Conservation (phyloP, 2,888 invertebrate species). For the Tachina lurida region DNA sequence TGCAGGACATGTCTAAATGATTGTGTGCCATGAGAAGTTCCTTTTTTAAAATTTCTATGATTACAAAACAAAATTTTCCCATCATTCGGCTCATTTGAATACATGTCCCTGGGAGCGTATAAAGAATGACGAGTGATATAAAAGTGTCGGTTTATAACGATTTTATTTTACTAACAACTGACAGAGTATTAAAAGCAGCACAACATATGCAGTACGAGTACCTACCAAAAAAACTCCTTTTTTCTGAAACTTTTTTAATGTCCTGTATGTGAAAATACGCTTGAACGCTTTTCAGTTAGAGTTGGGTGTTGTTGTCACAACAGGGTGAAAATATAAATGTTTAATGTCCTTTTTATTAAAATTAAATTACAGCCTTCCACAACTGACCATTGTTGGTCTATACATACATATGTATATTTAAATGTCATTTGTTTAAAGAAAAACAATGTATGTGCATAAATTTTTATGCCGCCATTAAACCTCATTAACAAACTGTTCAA, state of each 20-base stretch:
- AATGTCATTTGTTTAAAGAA: constrained; percentile 49
- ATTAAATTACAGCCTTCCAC: constrained; percentile 36
- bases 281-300: constrained; percentile 53
- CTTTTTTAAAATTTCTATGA: constrained; percentile 29
- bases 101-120: constrained; percentile 14
- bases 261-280: constrained; percentile 56
- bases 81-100: constrained; percentile 44
- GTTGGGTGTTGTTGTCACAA: constrained; percentile 44
- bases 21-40: constrained; percentile 54
- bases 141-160: constrained; percentile 41
- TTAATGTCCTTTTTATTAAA: constrained; percentile 70
- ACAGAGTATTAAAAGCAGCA: constrained; percentile 7
- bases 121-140: constrained; percentile 16
- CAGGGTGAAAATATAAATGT: constrained; percentile 53
- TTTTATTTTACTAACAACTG: constrained; percentile 43
- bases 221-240: neutral
- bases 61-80: constrained; percentile 57
- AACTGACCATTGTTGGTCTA: constrained; percentile 13
- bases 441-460: neutral
- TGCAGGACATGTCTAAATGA: constrained; percentile 54
- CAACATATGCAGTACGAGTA: neutral
- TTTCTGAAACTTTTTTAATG: constrained; percentile 38
- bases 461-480: constrained; percentile 18
- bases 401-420: constrained; percentile 29
- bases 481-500: constrained; percentile 46